phyloP scores from a whole-genome alignment of 2,888 invertebrate genomes.

The Acanthoscelides obtectus region DNA sequence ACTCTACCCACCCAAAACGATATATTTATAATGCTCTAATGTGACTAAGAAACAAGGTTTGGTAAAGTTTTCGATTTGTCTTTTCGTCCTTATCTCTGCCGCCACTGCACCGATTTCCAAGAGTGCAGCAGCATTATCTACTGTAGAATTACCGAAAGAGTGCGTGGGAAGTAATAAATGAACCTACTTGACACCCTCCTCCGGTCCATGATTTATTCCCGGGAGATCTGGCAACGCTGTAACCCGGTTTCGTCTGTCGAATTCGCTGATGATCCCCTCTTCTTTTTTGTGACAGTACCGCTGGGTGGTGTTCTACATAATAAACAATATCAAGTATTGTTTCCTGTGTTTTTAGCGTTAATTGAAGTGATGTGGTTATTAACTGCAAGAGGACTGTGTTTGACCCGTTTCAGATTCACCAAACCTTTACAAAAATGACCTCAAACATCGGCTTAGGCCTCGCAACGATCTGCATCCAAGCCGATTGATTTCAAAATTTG shows the following conservation, averaged over 20 bases:
- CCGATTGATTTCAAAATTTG: conserved; percentile 4
- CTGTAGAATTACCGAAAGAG: no score
- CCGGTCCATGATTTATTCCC: no score
- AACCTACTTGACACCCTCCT: conserved; percentile 10
- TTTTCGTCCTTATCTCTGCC: no score
- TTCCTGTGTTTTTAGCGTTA: conserved; percentile 17
- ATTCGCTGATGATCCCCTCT: conserved; percentile 8
- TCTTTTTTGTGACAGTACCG: conserved; percentile 21
- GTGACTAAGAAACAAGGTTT: no score
- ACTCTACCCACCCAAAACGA: no score
- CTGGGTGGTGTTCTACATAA: conserved; percentile 30
- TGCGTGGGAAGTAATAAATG: conserved; percentile 3
- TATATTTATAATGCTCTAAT: no score
- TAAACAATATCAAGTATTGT: conserved; percentile 24
- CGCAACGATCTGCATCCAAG: neutral
- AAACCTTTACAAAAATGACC: neutral
- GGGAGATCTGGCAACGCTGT: conserved; percentile 1
- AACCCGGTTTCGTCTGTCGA: conserved; percentile 1
- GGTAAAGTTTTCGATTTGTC: no score
- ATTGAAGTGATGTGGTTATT: neutral
- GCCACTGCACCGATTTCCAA: no score
- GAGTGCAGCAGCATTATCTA: no score
- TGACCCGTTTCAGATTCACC: neutral
- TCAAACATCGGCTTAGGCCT: neutral
- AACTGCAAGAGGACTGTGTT: neutral